Conservation (phyloP, 2,888 invertebrate species). For the Heliconius ethilla region DNA sequence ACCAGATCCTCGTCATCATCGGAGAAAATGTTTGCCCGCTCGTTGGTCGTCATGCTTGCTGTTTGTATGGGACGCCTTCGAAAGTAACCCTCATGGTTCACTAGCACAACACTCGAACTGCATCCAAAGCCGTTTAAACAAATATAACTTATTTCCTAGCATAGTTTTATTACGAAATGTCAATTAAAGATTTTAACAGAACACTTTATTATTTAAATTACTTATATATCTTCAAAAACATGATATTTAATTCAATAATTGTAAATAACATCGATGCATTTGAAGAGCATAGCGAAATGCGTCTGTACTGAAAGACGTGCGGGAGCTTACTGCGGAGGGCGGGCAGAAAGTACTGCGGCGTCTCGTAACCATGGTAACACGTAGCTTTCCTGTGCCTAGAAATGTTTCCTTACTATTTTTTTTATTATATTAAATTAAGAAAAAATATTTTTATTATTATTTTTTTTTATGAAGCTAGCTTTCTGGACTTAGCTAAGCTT, state of each 20-base stretch:
- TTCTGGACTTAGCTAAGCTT: too few species aligned
- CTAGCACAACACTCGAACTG: constrained; percentile 71
- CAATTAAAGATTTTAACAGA: background rate
- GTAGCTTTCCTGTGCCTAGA: constrained; percentile 34
- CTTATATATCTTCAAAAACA: constrained; percentile 22
- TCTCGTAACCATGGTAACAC: constrained; percentile 72
- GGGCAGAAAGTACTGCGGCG: constrained; percentile 75
- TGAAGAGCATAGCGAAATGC: constrained; percentile 45
- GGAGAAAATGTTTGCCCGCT: constrained; percentile 72
- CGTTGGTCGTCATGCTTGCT: constrained; percentile 73
- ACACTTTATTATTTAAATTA: constrained; percentile 14
- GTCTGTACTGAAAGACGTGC: constrained; percentile 54
- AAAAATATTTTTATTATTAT: background rate
- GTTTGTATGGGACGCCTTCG: constrained; percentile 55
- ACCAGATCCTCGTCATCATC: constrained; percentile 79
- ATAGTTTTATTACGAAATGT: background rate
- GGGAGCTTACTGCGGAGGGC: constrained; percentile 74
- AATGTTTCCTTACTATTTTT: constrained; percentile 18
- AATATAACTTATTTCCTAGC: constrained; percentile 25
- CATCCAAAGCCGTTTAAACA: constrained; percentile 62
- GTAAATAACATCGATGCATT: constrained; percentile 40
- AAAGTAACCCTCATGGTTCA: constrained; percentile 70
- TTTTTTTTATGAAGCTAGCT: too few species aligned
- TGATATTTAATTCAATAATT: constrained; percentile 45
- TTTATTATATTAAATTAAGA: background rate